phyloP scores from a whole-genome alignment of 2,797 vertebrate species.

The Cyclura pinguis region DNA sequence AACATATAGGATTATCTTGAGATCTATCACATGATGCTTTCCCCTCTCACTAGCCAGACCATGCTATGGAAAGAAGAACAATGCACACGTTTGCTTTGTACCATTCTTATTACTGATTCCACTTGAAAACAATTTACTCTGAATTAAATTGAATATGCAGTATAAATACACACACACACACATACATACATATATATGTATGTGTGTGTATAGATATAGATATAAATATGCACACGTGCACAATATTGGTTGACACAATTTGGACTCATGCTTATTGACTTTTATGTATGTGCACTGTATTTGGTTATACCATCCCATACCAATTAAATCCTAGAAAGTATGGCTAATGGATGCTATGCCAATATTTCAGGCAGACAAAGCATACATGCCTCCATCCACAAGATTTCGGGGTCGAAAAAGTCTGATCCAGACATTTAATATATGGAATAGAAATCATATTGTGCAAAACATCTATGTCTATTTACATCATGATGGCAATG shows the following conservation, averaged over 20 bases:
- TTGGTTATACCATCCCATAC: not conserved
- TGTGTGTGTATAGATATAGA: no score
- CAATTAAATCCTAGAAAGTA: not conserved
- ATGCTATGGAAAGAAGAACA: not conserved
- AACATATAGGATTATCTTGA: not conserved
- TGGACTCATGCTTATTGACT: no score
- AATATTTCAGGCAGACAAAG: not conserved
- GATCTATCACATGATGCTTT: not conserved
- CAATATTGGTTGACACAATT: not conserved
- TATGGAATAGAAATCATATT: not conserved
- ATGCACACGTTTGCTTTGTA: not conserved
- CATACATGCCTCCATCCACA: not conserved
- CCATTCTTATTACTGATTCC: not conserved
- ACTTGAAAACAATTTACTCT: no score
- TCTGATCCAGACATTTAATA: not conserved
- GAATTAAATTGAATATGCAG: not conserved
- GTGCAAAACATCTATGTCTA: not conserved
- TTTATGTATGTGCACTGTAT: not conserved
- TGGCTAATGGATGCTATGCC: not conserved
- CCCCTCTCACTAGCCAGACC: no score
- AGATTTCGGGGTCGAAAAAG: not conserved
- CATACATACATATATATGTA: not conserved
- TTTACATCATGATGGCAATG: not conserved
- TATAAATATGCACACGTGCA: no score
- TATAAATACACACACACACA: not conserved